phyloP scores from a whole-genome alignment of 2,888 invertebrate species.

The Diaprepes abbreviatus region DNA sequence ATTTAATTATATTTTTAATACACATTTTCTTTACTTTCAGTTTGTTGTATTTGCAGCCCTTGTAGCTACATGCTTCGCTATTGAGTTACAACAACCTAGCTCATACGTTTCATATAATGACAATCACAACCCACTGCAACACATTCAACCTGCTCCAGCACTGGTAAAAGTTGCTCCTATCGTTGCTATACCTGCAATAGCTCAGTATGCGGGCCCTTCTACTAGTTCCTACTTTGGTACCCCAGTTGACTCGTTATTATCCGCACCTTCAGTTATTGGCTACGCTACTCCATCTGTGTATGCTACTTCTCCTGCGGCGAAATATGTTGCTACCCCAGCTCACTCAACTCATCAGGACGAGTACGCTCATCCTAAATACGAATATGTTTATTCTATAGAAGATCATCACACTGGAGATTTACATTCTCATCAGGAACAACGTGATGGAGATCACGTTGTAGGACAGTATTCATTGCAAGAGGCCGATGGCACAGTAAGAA shows the following conservation, averaged over 20 bases:
- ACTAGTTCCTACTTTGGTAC: constrained; percentile 26
- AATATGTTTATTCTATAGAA: constrained; percentile 82
- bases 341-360: constrained; percentile 1
- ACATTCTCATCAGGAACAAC: constrained; percentile 79
- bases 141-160: constrained; percentile 43
- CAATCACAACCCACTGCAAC: constrained; percentile 50
- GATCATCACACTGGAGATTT: constrained; percentile 80
- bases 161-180: constrained; percentile 48
- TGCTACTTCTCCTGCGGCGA: neutral
- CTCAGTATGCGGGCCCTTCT: neutral
- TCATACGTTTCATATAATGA: constrained; percentile 53
- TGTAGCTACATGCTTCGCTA: constrained; percentile 63
- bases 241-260: constrained; percentile 20
- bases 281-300: neutral
- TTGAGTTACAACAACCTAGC: constrained; percentile 48
- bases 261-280: constrained; percentile 13
- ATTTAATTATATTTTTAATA: too few species aligned
- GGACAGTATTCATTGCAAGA: constrained; percentile 82
- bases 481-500: constrained; percentile 79
- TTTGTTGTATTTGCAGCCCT: constrained; percentile 60
- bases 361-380: constrained; percentile 82
- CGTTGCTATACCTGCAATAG: constrained; percentile 20
- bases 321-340: constrained; percentile 57
- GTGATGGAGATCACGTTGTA: constrained; percentile 80
- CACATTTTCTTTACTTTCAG: constrained; percentile 52